A percentile compares a stretch with the other conserved stretches of the same genome.
Evolutionary conservation across 2,113 vertebrate genomes (phyloP).

Genomic region (Lonchura striata): DNA sequence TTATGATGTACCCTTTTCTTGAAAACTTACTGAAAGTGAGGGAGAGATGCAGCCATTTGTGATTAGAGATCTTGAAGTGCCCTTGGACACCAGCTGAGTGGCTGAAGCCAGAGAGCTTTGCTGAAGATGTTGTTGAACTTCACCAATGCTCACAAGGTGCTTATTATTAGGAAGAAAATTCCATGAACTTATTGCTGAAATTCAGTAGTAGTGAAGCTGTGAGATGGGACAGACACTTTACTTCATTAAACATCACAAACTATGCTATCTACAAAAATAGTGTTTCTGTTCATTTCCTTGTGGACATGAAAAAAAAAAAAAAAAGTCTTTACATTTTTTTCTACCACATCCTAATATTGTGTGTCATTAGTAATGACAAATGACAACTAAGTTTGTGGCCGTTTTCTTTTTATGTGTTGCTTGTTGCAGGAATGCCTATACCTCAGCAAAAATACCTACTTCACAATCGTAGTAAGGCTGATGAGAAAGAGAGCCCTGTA

Average conservation of each 20-base stretch:
- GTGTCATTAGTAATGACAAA: constrained; percentile 20
- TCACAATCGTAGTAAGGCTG: background rate
- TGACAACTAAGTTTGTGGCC: background rate
- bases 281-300: constrained; percentile 17
- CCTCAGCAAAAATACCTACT: background rate
- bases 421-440: background rate
- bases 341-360: constrained; percentile 12
- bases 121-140: background rate
- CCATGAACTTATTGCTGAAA: background rate
- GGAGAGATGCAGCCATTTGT: background rate
- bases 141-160: background rate
- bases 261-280: background rate
- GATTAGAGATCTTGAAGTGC: background rate
- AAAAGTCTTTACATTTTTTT: background rate
- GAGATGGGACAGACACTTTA: background rate
- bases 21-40: background rate
- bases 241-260: background rate
- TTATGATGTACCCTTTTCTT: background rate
- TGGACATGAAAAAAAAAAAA: background rate
- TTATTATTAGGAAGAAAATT: background rate
- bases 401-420: constrained; percentile 20
- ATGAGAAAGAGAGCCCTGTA: background rate
- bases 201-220: background rate
- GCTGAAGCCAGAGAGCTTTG: background rate
- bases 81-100: background rate